A percentile compares a stretch with the other conserved stretches of the same genome.
Conservation (phyloP, 2,888 invertebrate species). For the Stictocephala bisonia region DNA sequence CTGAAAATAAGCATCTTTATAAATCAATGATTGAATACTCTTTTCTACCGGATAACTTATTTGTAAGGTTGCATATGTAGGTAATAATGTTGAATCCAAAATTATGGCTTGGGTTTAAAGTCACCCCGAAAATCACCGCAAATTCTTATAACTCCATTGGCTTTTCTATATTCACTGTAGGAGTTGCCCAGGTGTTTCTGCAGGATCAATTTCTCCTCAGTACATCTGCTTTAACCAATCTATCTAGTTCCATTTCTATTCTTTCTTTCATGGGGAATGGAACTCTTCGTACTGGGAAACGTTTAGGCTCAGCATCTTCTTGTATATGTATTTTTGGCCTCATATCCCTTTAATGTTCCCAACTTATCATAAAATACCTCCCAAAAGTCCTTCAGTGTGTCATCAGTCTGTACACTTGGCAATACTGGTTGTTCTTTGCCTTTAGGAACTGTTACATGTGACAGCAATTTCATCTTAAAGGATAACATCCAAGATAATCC, state of each 20-base stretch:
- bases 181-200: conserved; percentile 1
- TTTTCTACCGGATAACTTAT: not conserved
- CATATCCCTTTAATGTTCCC: conserved; percentile 4
- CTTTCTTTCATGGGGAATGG: conserved; percentile 7
- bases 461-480: not conserved
- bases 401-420: too few species aligned
- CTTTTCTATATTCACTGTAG: conserved; percentile 12
- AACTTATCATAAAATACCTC: conserved; percentile 1
- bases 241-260: conserved; percentile 7
- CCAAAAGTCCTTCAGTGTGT: not conserved
- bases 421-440: too few species aligned
- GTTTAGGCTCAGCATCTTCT: not conserved
- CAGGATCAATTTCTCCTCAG: not conserved
- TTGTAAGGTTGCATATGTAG: not conserved
- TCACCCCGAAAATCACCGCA: conserved; percentile 19
- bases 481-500: conserved; percentile 6
- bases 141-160: not conserved
- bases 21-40: not conserved
- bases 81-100: not conserved
- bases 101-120: not conserved
- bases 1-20: not conserved
- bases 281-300: not conserved
- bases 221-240: conserved; percentile 5
- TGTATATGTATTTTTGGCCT: not conserved
- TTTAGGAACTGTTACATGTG: not conserved